These are phyloP conservation scores for Cygnus buccinator DNA, from an alignment of 2,113 vertebrate species.

Conservation along the genomic window DNA sequence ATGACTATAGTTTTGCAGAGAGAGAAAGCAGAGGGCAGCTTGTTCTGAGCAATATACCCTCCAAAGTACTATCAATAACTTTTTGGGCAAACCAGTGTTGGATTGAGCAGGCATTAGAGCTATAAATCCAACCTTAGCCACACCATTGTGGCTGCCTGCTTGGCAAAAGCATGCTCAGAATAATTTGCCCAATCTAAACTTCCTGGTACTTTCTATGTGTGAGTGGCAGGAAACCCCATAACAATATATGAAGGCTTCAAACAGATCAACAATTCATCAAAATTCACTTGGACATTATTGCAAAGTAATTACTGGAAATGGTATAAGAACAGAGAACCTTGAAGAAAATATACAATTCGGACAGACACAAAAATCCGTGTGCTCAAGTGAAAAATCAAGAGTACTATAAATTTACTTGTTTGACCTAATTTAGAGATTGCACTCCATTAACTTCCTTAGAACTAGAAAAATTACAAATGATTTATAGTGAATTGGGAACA, in stretches of 20 bases:
- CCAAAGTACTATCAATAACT: not conserved
- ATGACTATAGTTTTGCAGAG: not conserved
- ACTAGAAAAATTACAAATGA: not conserved
- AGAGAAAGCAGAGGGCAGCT: not conserved
- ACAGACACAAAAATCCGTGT: not conserved
- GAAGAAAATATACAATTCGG: not conserved
- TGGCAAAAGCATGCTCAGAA: not conserved
- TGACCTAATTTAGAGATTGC: not conserved
- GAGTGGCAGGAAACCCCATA: not conserved
- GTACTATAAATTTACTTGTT: not conserved
- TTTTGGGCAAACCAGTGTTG: not conserved
- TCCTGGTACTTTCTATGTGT: not conserved
- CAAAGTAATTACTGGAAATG: not conserved
- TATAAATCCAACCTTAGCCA: not conserved
- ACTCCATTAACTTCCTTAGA: not conserved
- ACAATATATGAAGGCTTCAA: not conserved
- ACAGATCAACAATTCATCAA: not conserved
- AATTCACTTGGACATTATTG: not conserved
- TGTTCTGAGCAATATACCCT: not conserved
- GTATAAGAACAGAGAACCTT: not conserved
- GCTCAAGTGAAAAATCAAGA: not conserved
- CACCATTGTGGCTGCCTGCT: not conserved
- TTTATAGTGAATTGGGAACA: not conserved
- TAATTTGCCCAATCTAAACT: not conserved
- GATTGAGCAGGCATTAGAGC: not conserved